Evolutionary conservation across 2,888 invertebrate genomes (phyloP).

Genomic region (Nemurella pictetii): DNA sequence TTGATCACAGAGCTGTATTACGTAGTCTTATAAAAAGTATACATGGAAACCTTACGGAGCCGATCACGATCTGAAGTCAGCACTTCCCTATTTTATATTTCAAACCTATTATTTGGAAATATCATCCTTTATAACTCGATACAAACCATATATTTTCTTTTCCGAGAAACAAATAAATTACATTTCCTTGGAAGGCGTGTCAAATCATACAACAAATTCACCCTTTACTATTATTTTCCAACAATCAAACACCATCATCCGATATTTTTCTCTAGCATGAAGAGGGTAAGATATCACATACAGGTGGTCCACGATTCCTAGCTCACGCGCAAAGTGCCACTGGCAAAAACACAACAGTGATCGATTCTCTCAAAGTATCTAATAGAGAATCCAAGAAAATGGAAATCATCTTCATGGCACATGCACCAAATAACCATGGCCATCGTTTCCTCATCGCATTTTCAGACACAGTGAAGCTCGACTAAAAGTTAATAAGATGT

Average conservation of each 20-base stretch:
- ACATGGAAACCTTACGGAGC: not conserved
- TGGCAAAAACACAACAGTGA: not conserved
- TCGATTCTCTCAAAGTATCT: not conserved
- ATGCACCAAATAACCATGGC: too few species aligned
- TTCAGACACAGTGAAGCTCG: not conserved
- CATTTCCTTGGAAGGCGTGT: conserved; percentile 8
- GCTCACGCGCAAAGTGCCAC: not conserved
- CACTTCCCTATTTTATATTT: not conserved
- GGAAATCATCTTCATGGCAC: not conserved
- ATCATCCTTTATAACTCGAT: not conserved
- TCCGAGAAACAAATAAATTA: conserved; percentile 4
- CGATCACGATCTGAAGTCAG: not conserved
- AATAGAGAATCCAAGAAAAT: not conserved
- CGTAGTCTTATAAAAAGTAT: not conserved
- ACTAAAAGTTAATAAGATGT: not conserved
- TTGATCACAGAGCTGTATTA: not conserved
- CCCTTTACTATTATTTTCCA: not conserved
- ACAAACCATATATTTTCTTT: not conserved
- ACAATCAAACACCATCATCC: not conserved
- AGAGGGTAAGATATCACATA: not conserved
- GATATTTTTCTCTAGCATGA: not conserved
- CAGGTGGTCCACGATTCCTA: not conserved
- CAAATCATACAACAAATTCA: not conserved
- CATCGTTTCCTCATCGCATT: not conserved
- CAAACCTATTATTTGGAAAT: not conserved